A percentile compares a stretch with the other conserved stretches of the same genome.
phyloP scores from a whole-genome alignment of 2,888 invertebrate species.

The Sesamia inferens region DNA sequence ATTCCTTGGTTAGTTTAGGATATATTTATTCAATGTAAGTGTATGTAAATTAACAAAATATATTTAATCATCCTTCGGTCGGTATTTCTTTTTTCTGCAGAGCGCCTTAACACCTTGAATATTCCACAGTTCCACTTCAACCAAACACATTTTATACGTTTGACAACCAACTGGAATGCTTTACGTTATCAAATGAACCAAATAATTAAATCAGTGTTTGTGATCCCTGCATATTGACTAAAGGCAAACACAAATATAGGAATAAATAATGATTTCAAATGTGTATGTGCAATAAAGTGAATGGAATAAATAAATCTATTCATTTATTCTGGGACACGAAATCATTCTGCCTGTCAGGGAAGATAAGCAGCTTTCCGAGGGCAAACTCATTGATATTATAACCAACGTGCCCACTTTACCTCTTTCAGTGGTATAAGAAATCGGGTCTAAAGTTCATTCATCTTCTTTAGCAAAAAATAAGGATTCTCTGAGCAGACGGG shows the following conservation, averaged over 20 bases:
- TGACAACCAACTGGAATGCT: conserved; percentile 16
- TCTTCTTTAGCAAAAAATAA: background rate
- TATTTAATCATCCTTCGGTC: background rate
- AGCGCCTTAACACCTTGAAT: background rate
- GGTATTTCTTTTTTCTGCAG: background rate
- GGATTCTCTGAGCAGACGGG: background rate
- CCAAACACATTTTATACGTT: conserved; percentile 5
- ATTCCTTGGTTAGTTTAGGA: no score
- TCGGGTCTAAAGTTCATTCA: background rate
- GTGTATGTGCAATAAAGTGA: conserved; percentile 6
- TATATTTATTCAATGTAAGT: no score
- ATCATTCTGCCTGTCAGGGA: conserved; percentile 3
- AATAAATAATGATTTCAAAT: conserved; percentile 25
- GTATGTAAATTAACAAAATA: no score
- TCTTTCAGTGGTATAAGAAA: background rate
- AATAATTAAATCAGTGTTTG: conserved; percentile 49
- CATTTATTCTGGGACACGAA: conserved; percentile 5
- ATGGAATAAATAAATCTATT: background rate
- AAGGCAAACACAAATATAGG: conserved; percentile 14
- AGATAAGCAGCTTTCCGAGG: background rate
- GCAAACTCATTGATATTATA: background rate
- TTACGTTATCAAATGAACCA: conserved; percentile 27
- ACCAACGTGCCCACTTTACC: background rate
- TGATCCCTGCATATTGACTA: conserved; percentile 28
- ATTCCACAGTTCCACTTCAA: background rate